Evolutionary conservation across 2,113 vertebrate species (phyloP).

Genomic region (Calyptommatus sinebrachiatus): DNA sequence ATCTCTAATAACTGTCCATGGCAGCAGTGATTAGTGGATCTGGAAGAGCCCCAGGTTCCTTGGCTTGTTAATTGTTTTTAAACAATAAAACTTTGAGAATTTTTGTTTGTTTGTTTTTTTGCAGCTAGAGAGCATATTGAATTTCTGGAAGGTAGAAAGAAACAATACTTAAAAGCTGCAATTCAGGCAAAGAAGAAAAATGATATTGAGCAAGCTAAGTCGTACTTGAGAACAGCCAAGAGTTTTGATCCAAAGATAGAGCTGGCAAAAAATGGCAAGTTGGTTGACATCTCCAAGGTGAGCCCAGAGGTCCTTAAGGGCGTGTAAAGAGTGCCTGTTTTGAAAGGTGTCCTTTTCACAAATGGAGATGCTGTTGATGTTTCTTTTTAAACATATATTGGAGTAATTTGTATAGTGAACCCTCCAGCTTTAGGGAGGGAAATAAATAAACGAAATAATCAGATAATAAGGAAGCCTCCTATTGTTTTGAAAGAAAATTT

Average conservation of each 20-base stretch:
- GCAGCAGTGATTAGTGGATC: too few species aligned
- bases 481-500: neutral
- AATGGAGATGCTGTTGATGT: too few species aligned
- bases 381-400: too few species aligned
- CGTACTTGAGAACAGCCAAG: slow-evolving; percentile 83
- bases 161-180: slow-evolving; percentile 90
- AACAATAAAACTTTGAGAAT: too few species aligned
- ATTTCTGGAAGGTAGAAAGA: slow-evolving; percentile 85
- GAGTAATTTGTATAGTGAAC: too few species aligned
- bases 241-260: slow-evolving; percentile 81
- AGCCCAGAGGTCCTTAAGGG: slow-evolving; percentile 22
- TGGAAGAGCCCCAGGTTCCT: too few species aligned
- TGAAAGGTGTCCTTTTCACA: neutral
- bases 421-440: too few species aligned
- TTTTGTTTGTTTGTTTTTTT: slow-evolving; percentile 17
- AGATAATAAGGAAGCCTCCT: neutral
- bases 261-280: slow-evolving; percentile 74
- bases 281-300: slow-evolving; percentile 82
- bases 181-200: slow-evolving; percentile 90
- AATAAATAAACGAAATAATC: too few species aligned
- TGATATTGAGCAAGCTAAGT: slow-evolving; percentile 88
- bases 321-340: neutral
- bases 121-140: slow-evolving; percentile 84
- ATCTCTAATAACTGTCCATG: too few species aligned
- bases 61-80: too few species aligned